Percentiles rank a stretch among this genome's conserved stretches.
Evolutionary conservation across 2,797 vertebrate genomes (phyloP).

Genomic region (Sylvilagus floridanus): DNA sequence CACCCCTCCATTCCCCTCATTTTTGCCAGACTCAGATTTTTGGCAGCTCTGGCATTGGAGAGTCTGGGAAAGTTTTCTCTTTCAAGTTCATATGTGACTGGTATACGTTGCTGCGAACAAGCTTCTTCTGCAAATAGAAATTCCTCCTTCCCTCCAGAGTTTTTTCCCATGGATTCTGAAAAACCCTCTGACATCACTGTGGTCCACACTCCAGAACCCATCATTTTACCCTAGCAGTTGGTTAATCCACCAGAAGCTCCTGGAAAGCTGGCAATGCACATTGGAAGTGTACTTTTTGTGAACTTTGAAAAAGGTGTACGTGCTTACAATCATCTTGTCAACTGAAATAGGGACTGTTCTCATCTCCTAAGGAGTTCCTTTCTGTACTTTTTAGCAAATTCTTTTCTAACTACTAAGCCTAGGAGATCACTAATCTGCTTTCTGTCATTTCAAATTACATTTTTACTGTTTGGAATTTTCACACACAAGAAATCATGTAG

Average conservation of each 20-base stretch:
- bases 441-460: background rate
- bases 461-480: background rate
- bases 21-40: slow-evolving; percentile 26
- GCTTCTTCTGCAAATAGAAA: background rate
- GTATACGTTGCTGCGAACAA: background rate
- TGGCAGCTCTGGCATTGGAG: slow-evolving; percentile 18
- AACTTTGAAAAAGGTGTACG: background rate
- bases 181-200: background rate
- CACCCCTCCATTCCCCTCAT: background rate
- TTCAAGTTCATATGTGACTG: slow-evolving; percentile 2
- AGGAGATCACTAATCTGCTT: background rate
- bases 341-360: background rate
- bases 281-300: background rate
- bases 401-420: background rate
- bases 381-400: background rate
- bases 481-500: background rate
- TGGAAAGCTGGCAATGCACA: background rate
- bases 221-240: background rate
- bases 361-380: background rate
- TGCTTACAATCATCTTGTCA: background rate
- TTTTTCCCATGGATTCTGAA: slow-evolving; percentile 11
- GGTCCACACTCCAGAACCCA: background rate
- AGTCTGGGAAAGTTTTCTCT: background rate
- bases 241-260: background rate
- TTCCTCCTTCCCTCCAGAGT: background rate